Evolutionary conservation across 1,140 invertebrate genomes (phyloP), one percentile per base, ranked within the genome.

Genomic region (Holotrichia oblita): DNA sequence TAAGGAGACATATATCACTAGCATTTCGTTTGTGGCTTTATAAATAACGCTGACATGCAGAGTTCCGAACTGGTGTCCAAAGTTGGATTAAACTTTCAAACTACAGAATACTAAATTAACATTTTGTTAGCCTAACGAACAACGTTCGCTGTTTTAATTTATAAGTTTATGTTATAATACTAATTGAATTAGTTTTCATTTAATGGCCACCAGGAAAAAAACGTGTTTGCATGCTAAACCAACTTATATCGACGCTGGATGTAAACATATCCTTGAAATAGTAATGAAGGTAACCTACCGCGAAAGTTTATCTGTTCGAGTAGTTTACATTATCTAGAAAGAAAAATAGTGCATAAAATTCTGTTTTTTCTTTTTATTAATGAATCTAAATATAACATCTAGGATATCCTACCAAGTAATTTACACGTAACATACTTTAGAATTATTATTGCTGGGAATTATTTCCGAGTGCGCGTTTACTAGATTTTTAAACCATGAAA

Each of bases 211-310:
- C 17, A 17, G 6, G 48, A 17, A 55, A 55, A 55, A 7, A 55
- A 55, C 17, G n/a, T 55, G n/a, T n/a, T 17, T 55, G 6, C 48
- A 17, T 17, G 14, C 14, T 55, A n/a, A 20, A 17, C n/a, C 48
- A 55, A 55, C 6, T 55, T 55, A 55, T 14, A 55, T 6, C 14
- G 12, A 17, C 48, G 6, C 6, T n/a, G 0, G 14, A n/a, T 17
- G 48, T 55, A 55, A 55, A 55, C 48, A 55, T 55, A n/a, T 17
- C 48, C 48, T 55, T 55, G 48, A 55, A 55, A 48, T 17, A 17
- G 48, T 55, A 55, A 55, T 55, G 17, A 55, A 55, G 17, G 14
- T 55, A 55, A 17, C 6, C 12, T 55, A 55, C 17, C 17, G 48
- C 6, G 12, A 55, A 55, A 14, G 48, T 55, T 55, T 55, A 55